Evolutionary conservation across 2,113 vertebrate species (phyloP).

Genomic region (Danionella cerebrum): DNA sequence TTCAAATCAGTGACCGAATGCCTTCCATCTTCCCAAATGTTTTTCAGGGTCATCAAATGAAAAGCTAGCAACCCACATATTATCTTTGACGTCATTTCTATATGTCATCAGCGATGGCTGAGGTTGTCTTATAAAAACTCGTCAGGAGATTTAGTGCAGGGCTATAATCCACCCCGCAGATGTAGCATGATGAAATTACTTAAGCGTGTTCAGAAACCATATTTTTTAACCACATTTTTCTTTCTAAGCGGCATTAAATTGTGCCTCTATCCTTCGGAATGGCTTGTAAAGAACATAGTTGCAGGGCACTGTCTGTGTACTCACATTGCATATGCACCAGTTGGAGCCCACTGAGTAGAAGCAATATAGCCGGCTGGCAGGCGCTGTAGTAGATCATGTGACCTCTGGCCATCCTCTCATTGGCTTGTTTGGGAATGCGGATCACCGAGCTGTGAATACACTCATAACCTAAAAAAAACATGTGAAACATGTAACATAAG

Average conservation of each 20-base stretch:
- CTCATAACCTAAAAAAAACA: conserved; percentile 32
- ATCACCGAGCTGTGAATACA: conserved; percentile 17
- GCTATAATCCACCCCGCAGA: not conserved
- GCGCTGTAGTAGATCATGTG: conserved; percentile 28
- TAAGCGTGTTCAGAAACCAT: not conserved
- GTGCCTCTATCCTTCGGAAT: not conserved
- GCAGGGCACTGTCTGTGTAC: conserved; percentile 7
- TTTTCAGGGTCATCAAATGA: not conserved
- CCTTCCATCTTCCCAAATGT: not conserved
- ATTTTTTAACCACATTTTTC: not conserved
- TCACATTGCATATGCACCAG: conserved; percentile 22
- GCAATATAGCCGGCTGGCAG: conserved; percentile 20
- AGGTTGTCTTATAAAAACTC: not conserved
- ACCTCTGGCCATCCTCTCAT: conserved; percentile 40
- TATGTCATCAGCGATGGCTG: not conserved
- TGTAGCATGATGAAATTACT: conserved; percentile 4
- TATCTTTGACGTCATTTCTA: conserved; percentile 2
- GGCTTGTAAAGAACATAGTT: not conserved
- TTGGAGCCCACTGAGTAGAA: conserved; percentile 27
- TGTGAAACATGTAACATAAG: not conserved
- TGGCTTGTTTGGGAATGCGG: conserved; percentile 28
- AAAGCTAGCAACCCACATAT: not conserved
- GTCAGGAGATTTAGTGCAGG: not conserved
- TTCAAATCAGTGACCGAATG: not conserved
- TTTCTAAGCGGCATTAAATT: not conserved